Base-by-base conservation (phyloP, 1,140 invertebrate genomes). In the Cyclina sinensis region DNA sequence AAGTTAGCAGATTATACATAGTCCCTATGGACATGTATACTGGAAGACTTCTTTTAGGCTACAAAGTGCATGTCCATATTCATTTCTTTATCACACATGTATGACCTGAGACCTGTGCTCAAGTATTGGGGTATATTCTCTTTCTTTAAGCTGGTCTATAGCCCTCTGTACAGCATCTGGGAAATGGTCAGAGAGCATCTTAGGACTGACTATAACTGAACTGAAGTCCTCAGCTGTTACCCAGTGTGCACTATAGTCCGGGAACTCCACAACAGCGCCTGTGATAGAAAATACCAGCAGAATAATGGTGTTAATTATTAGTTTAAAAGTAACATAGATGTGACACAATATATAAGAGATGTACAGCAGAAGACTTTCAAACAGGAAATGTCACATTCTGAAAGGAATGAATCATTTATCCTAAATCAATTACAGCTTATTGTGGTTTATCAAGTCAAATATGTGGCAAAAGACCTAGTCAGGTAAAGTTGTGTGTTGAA, bases 141-240 rank as follows among this genome's bases (percentile, higher is more conserved):
- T 86, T 0, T 91, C 81, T 2, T 89, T 43, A 24, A 94, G 92
- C 79, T 93, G 91, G 46, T 91, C 39, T 32, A 94, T 73, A 30
- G 93, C 92, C 14, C 89, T 86, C 46, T 82, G 27, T 16, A 94
- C 91, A 12, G 83, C 90, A 48, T 95, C 91, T 2, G 96, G 95
- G 76, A 96, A 92, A 88, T 96, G 96, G 89, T 96, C 95, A 18
- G 92, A 86, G 21, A 96, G 48, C 96, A 96, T 96, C 62, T 92
- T 94, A 27, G 95, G 95, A 80, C 94, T 95, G 78, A 96, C 95
- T 7, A 94, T 83, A 54, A 96, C 95, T 74, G 95, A 92, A 76
- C 89, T 90, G 85, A 96, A 96, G 51, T 94, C 92, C 43, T 95
- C 91, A 11, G 93, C 88, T 1, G 91, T 68, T 4, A 94, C 93